Evolutionary conservation across 1,140 invertebrate species (phyloP).

Genomic region (Scaptodrosophila lebanonensis): DNA sequence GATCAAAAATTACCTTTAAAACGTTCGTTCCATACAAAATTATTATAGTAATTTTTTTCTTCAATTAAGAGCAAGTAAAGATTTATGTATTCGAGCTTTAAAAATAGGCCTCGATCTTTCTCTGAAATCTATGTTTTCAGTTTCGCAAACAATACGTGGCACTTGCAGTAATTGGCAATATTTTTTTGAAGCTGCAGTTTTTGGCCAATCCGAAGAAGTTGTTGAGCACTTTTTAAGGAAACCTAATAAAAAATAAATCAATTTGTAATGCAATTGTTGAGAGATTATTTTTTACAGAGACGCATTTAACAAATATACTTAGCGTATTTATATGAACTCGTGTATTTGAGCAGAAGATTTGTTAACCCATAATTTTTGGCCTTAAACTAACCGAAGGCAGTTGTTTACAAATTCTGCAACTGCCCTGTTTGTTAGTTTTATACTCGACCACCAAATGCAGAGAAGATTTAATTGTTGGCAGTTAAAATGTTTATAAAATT

Average conservation of each 20-base stretch:
- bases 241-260: constrained; percentile 2
- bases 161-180: no score
- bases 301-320: constrained; percentile 60
- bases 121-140: no score
- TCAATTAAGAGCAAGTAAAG: no score
- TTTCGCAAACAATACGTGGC: no score
- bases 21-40: no score
- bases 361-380: no score
- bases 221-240: constrained; percentile 38
- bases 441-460: constrained; percentile 29
- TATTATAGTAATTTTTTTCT: no score
- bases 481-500: constrained; percentile 27
- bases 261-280: constrained; percentile 20
- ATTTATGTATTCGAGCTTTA: no score
- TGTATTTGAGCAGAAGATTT: constrained; percentile 48
- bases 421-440: constrained; percentile 52
- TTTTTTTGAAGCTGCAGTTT: constrained; percentile 15
- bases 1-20: no score
- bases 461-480: constrained; percentile 9
- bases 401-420: constrained; percentile 13
- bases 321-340: constrained; percentile 45
- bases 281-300: constrained; percentile 64
- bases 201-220: constrained; percentile 34
- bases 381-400: no score
- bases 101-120: no score